Conservation (phyloP, 2,113 vertebrate species). For the Lycaon pictus region DNA sequence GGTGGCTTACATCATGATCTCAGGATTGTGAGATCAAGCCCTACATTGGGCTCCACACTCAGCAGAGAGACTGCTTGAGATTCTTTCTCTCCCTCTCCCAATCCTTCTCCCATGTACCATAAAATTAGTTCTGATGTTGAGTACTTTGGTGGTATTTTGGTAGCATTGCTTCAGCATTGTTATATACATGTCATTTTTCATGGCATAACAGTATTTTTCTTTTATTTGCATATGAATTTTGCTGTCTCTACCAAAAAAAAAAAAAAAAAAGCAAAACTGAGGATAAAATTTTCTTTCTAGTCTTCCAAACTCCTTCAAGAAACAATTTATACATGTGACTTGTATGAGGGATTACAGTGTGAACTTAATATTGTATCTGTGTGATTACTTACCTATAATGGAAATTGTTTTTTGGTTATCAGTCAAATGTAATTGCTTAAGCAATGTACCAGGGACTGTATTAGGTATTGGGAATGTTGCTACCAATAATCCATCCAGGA, state of each 20-base stretch:
- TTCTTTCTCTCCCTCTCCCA: not conserved
- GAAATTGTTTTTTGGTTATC: not conserved
- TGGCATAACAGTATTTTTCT: not conserved
- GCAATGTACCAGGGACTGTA: not conserved
- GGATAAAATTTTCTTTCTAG: not conserved
- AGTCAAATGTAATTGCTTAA: not conserved
- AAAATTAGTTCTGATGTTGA: not conserved
- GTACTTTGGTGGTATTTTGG: not conserved
- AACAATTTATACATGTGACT: not conserved
- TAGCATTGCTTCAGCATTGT: not conserved
- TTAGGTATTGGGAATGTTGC: not conserved
- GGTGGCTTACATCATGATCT: not conserved
- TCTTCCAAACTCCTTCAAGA: not conserved
- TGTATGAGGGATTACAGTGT: not conserved
- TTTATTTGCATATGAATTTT: not conserved
- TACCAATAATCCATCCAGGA: not conserved
- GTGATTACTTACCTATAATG: not conserved
- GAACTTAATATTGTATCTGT: not conserved
- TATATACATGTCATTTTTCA: not conserved
- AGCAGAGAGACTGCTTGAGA: not conserved
- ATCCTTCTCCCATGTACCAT: not conserved
- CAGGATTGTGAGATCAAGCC: not conserved
- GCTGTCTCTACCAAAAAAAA: not conserved
- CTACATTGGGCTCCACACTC: not conserved
- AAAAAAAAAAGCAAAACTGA: not conserved